Evolutionary conservation across 2,888 invertebrate species (phyloP), one percentile per base, ranked within the genome.

Genomic region (Melieria crassipennis): DNA sequence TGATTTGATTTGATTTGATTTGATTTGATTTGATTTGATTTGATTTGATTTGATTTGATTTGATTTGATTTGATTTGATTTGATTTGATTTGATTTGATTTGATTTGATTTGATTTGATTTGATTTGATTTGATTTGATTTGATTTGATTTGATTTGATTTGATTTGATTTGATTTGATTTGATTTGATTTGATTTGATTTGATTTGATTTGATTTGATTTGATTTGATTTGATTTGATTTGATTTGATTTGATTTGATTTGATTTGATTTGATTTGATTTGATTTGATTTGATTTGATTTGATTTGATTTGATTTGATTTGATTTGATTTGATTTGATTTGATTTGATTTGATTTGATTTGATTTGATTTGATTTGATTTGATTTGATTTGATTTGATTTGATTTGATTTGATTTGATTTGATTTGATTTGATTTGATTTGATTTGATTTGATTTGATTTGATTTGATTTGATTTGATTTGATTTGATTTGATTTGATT

Each of bases 151-250:
- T 42, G 57, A 16, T 10, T 71, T 62, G 46, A 56, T 56, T 52
- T 52, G 5, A 52, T 52, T 16, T 7, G 16, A 48, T 30, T 11
- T 11, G n/a, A 45, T 62, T 42, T 30, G 30, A 58, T 43, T 46
- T 52, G 58, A 64, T 68, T 56, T 56, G 55, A 69, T 7, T 65
- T 65, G 68, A 73, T 75, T 70, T 69, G 65, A 45, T 42, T 60
- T 1, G 42, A 43, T 57, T n/a, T n/a, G n/a, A n/a, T n/a, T n/a
- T n/a, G n/a, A n/a, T n/a, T n/a, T n/a, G n/a, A n/a, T n/a, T n/a
- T n/a, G n/a, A n/a, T n/a, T n/a, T n/a, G n/a, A n/a, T n/a, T n/a
- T n/a, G n/a, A n/a, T n/a, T n/a, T n/a, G n/a, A n/a, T n/a, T n/a
- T n/a, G n/a, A n/a, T n/a, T n/a, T n/a, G n/a, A n/a, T 60, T 11